Evolutionary conservation across 2,888 invertebrate species (phyloP).

Genomic region (Cheilosia urbana): DNA sequence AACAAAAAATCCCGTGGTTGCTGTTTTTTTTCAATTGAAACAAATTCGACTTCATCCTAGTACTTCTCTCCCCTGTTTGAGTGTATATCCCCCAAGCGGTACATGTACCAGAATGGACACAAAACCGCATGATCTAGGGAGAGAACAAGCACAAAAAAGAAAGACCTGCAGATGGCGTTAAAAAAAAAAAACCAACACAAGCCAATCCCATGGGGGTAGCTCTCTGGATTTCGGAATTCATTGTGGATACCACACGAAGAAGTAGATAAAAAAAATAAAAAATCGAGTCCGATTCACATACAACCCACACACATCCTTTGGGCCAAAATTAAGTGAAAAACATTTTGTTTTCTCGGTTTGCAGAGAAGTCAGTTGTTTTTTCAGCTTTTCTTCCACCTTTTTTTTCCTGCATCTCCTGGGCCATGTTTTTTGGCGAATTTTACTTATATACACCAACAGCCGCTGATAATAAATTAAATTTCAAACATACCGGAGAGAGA

Average conservation of each 20-base stretch:
- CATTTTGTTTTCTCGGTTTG: constrained; percentile 34
- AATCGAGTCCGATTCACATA: not conserved
- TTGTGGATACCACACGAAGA: constrained; percentile 6
- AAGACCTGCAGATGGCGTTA: constrained; percentile 26
- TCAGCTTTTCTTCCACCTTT: no score
- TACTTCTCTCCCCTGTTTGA: not conserved
- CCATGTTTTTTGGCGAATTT: constrained; percentile 24
- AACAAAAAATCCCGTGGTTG: constrained; percentile 27
- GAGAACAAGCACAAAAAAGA: not conserved
- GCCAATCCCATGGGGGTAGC: constrained; percentile 32
- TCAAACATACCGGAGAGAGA: constrained; percentile 51
- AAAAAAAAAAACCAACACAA: constrained; percentile 38
- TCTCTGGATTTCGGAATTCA: constrained; percentile 16
- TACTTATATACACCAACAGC: not conserved
- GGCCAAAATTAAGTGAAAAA: constrained; percentile 62
- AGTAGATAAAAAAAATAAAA: not conserved
- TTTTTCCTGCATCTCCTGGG: not conserved
- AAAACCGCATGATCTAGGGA: constrained; percentile 51
- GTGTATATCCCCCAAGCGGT: not conserved
- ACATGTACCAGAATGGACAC: constrained; percentile 35
- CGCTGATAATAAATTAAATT: constrained; percentile 65
- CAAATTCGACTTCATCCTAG: constrained; percentile 44
- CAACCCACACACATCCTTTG: constrained; percentile 32
- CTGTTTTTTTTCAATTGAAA: constrained; percentile 43
- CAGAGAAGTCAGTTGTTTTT: constrained; percentile 22